Conservation (phyloP, 2,113 vertebrate genomes). For the Damaliscus lunatus region DNA sequence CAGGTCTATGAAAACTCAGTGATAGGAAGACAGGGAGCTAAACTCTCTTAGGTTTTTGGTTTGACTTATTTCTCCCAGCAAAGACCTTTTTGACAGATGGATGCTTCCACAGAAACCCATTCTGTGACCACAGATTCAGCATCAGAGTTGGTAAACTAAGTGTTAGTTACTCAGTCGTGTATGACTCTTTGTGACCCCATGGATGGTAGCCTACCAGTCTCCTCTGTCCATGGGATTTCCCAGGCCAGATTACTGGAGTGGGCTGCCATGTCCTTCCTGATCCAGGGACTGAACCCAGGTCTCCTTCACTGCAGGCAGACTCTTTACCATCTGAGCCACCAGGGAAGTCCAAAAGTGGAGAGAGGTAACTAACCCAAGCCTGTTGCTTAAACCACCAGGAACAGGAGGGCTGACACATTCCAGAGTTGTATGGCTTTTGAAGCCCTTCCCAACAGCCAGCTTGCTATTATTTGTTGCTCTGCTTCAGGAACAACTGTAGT, state of each 20-base stretch:
- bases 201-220: background rate
- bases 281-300: background rate
- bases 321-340: background rate
- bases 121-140: background rate
- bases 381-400: background rate
- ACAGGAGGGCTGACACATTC: background rate
- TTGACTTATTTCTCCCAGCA: background rate
- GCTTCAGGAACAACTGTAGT: background rate
- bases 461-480: background rate
- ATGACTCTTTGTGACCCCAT: background rate
- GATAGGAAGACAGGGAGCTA: background rate
- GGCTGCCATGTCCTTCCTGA: background rate
- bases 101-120: background rate
- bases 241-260: background rate
- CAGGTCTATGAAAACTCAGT: background rate
- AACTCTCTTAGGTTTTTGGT: background rate
- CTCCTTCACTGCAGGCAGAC: background rate
- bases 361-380: background rate
- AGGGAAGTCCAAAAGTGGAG: background rate
- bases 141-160: background rate
- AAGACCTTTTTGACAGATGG: background rate
- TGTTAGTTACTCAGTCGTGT: background rate
- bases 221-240: background rate
- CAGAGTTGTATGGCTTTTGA: background rate
- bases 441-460: too few relatives aligned